phyloP scores from a whole-genome alignment of 2,113 vertebrate species.

The Oostethus manadensis region DNA sequence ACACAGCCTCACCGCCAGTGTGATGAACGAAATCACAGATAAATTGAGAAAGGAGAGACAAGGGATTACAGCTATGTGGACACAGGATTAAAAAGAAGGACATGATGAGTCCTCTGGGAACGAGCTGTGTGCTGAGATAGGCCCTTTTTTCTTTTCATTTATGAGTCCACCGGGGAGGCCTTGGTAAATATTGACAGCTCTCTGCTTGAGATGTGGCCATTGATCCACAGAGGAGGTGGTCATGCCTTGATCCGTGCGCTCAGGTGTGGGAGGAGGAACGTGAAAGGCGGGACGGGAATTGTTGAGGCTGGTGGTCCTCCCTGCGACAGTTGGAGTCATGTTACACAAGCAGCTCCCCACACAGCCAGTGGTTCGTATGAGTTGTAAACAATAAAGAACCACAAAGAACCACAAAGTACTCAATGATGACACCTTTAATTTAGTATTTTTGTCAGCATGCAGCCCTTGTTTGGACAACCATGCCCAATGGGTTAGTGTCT shows the following conservation, averaged over 20 bases:
- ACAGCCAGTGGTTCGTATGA: conserved; percentile 42
- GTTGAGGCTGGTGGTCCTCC: conserved; percentile 52
- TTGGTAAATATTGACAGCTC: conserved; percentile 70
- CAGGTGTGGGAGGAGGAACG: conserved; percentile 66
- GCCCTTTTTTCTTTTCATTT: conserved; percentile 60
- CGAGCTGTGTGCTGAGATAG: conserved; percentile 70
- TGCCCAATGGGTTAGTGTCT: not conserved
- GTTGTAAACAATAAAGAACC: conserved; percentile 45
- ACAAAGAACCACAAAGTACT: conserved; percentile 2
- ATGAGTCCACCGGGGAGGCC: conserved; percentile 64
- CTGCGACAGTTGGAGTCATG: conserved; percentile 51
- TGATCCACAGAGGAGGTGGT: conserved; percentile 58
- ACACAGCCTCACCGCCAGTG: conserved; percentile 28
- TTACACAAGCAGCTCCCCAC: conserved; percentile 39
- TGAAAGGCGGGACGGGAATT: conserved; percentile 33
- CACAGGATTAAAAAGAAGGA: conserved; percentile 59
- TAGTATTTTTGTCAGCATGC: too few relatives aligned
- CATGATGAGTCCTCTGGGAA: conserved; percentile 64
- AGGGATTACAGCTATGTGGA: conserved; percentile 61
- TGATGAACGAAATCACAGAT: conserved; percentile 36
- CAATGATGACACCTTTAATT: not conserved
- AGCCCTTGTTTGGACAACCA: too few relatives aligned
- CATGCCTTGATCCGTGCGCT: conserved; percentile 67
- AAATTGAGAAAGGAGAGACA: conserved; percentile 40
- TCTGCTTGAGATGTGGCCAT: conserved; percentile 59